A percentile compares a stretch with the other conserved stretches of the same genome.
Conservation (phyloP, 2,113 vertebrate genomes). For the Panurus biarmicus region DNA sequence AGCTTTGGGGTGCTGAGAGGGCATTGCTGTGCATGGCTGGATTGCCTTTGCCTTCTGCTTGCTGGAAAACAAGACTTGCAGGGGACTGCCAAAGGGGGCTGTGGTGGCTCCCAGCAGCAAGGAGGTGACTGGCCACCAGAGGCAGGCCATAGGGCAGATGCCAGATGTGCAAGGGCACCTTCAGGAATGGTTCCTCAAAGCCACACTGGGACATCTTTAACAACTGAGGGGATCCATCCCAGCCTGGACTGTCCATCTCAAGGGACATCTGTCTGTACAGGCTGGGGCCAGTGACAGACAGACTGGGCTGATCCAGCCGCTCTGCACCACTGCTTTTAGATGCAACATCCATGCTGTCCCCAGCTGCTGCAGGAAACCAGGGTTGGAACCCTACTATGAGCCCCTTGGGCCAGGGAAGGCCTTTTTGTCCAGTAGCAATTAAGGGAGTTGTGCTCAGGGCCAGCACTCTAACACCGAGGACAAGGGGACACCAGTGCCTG, state of each 20-base stretch:
- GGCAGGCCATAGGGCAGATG: neutral
- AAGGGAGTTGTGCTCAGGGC: neutral
- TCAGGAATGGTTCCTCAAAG: neutral
- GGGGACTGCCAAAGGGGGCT: neutral
- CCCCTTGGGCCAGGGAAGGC: neutral
- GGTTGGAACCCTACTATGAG: neutral
- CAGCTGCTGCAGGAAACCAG: neutral
- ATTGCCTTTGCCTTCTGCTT: conserved; percentile 7
- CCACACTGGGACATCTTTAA: neutral
- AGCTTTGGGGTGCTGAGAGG: neutral
- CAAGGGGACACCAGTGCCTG: accelerated
- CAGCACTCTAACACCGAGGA: neutral
- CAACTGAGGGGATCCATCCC: neutral
- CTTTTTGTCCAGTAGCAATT: neutral
- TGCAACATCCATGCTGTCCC: accelerated
- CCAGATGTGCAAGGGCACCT: neutral
- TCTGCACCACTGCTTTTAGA: neutral
- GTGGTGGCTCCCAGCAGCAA: neutral
- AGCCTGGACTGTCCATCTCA: neutral
- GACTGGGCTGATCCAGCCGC: accelerated
- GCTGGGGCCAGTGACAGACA: neutral
- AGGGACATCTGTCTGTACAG: neutral
- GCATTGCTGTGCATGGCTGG: accelerated
- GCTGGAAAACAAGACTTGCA: neutral
- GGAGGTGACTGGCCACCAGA: neutral